Percentiles rank a stretch among this genome's conserved stretches.
These are phyloP conservation scores for Calosoma granatense DNA, from an alignment of 1,140 invertebrate genomes.

Conservation along the genomic window DNA sequence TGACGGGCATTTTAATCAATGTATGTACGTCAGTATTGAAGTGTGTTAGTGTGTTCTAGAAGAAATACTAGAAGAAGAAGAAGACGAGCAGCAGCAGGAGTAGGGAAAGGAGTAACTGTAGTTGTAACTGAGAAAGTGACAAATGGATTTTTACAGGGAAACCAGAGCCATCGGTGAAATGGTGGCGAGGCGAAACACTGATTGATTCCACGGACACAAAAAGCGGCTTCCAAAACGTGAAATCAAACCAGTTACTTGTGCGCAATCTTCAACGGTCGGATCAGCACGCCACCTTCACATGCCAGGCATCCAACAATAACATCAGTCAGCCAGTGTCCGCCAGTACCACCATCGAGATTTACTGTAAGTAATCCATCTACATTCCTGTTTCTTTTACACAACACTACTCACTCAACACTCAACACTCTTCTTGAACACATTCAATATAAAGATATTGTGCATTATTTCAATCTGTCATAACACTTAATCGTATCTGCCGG, in stretches of 20 bases:
- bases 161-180: conserved; percentile 71
- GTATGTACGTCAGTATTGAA: too few species aligned
- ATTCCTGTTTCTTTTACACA: neutral
- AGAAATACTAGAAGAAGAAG: too few species aligned
- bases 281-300: conserved; percentile 57
- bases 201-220: conserved; percentile 46
- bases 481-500: too few species aligned
- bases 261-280: conserved; percentile 46
- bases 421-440: too few species aligned
- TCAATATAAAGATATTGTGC: too few species aligned
- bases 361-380: conserved; percentile 46
- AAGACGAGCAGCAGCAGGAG: too few species aligned
- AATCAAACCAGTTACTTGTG: conserved; percentile 43
- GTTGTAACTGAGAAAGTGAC: too few species aligned
- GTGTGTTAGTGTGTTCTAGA: too few species aligned
- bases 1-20: too few species aligned
- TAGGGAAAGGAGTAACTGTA: too few species aligned
- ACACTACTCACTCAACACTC: neutral
- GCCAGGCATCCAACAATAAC: conserved; percentile 64
- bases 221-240: conserved; percentile 33
- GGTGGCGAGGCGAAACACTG: conserved; percentile 73
- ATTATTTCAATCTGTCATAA: too few species aligned
- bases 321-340: conserved; percentile 56
- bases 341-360: conserved; percentile 57
- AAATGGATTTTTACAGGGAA: conserved; percentile 49